phyloP scores from a whole-genome alignment of 2,113 vertebrate species.

The Chroicocephalus ridibundus region DNA sequence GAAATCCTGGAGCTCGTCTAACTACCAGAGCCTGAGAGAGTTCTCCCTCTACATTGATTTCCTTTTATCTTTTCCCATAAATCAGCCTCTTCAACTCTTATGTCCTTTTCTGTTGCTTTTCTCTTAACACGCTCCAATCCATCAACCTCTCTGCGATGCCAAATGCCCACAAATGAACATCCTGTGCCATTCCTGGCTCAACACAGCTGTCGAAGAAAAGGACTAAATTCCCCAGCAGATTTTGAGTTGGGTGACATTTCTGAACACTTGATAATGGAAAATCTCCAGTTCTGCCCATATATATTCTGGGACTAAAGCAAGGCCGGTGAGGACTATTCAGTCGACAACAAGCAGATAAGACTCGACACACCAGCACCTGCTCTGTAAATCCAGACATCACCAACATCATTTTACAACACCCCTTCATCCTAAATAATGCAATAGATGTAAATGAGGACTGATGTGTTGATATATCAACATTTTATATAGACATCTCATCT shows the following conservation, averaged over 20 bases:
- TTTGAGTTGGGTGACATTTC: background rate
- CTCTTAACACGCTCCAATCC: background rate
- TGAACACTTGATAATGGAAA: background rate
- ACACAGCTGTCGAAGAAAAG: background rate
- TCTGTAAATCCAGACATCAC: background rate
- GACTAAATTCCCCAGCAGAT: background rate
- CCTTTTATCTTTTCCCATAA: background rate
- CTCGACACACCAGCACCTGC: background rate
- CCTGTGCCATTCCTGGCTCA: background rate
- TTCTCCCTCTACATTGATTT: background rate
- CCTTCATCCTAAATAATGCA: background rate
- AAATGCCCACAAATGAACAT: background rate
- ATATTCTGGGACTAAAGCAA: background rate
- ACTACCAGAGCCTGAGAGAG: background rate
- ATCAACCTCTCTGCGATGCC: background rate
- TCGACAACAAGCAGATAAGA: background rate
- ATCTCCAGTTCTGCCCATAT: background rate
- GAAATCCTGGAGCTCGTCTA: background rate
- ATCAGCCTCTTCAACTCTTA: background rate
- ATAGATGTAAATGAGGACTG: background rate
- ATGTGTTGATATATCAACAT: background rate
- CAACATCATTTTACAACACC: background rate
- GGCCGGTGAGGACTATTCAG: background rate
- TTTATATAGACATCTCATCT: background rate
- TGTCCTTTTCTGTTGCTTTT: background rate